Evolutionary conservation across 2,113 vertebrate species (phyloP), one percentile per base, ranked within the genome.

Genomic region (Corynorhinus townsendii): DNA sequence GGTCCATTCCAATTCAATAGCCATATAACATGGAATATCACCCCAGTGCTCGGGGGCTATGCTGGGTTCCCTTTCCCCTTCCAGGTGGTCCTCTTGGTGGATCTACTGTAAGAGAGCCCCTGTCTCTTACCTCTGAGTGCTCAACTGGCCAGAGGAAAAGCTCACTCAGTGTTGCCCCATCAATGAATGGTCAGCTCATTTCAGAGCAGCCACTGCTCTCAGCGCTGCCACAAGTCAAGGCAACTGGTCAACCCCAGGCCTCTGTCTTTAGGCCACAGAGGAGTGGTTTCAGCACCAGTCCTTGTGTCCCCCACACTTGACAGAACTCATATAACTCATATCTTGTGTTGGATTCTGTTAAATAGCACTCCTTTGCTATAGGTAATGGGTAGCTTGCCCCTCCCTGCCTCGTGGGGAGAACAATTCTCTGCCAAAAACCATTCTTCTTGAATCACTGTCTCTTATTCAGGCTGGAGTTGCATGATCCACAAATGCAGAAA

Each of bases 131-230:
- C 43, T 68, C 26, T 16, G 9, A 30, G 22, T 26, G 28, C 19
- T 7, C 14, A 9, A 22, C 9, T 20, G 43, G 43, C 56, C 66
- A 3, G 20, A 59, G 24, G 59, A 26, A 15, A 88, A 69, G 19
- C 28, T 59, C 68, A 4, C 33, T 22, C 40, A 15, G 30, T 2
- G 24, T 14, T 9, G 19, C 4, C 86, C 17, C 14, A 1, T 20
- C 19, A 1, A 1, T 4, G 12, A 22, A 59, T 0, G 7, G 3
- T 64, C 22, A 49, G 4, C 49, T 33, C 24, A 33, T 26, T 35
- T 26, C 38, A 11, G 5, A 75, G 59, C 11, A 1, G 68, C 56
- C 1, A 0, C 0, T 1, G 19, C 9, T 5, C 33, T 24, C 24
- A 5, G 19, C 15, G 20, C 28, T 43, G 83, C 14, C 40, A 22